Conservation (phyloP, 2,797 vertebrate species). For the Channallabes apus region DNA sequence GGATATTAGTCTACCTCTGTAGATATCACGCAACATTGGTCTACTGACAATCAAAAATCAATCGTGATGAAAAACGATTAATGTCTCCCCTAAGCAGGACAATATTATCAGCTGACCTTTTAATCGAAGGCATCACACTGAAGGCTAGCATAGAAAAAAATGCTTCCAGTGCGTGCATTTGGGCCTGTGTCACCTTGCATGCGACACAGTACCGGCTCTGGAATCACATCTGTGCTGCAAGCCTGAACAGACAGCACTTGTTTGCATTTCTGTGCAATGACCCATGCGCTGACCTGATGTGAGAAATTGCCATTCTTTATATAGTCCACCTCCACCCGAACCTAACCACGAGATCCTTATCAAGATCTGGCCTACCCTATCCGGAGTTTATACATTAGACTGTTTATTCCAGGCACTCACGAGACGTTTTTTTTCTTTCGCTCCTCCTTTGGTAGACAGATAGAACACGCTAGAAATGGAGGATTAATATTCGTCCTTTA, state of each 20-base stretch:
- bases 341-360: constrained; percentile 36
- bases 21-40: not conserved
- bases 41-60: not conserved
- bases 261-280: constrained; percentile 72
- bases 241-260: constrained; percentile 51
- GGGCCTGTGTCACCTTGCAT: constrained; percentile 53
- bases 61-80: not conserved
- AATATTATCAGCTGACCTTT: constrained; percentile 59
- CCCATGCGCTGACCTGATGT: constrained; percentile 52
- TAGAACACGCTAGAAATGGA: not conserved
- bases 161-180: constrained; percentile 13
- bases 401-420: constrained; percentile 61
- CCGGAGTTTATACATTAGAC: constrained; percentile 50
- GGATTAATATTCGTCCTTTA: not conserved
- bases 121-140: constrained; percentile 62
- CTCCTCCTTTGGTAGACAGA: constrained; percentile 14
- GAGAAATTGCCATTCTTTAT: constrained; percentile 62
- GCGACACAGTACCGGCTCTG: constrained; percentile 52
- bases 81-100: constrained; percentile 42
- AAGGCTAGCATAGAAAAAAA: constrained; percentile 63
- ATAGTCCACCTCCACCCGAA: constrained; percentile 53
- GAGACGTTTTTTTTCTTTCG: constrained; percentile 64
- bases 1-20: not conserved
- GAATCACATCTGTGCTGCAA: constrained; percentile 64
- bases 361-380: constrained; percentile 26